Conservation (phyloP, 2,797 vertebrate species). For the Neosalanx taihuensis region DNA sequence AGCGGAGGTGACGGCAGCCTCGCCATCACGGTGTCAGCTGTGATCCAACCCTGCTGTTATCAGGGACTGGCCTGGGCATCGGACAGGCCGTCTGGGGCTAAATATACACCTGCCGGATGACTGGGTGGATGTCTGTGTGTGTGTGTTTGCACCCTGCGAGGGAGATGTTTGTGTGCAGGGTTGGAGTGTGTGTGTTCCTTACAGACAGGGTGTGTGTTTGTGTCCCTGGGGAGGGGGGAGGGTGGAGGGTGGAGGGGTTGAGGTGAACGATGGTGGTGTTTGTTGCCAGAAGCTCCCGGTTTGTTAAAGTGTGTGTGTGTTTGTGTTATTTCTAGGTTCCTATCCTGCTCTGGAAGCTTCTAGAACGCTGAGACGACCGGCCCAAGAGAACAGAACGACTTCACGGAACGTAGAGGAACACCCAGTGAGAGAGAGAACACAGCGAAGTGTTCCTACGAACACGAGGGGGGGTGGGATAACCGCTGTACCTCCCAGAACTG, state of each 20-base stretch:
- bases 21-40: conserved; percentile 49
- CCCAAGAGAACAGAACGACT: conserved; percentile 16
- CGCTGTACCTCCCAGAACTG: neutral
- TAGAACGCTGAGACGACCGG: conserved; percentile 53
- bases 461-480: neutral
- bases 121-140: conserved; percentile 24
- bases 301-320: conserved; percentile 37
- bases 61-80: conserved; percentile 48
- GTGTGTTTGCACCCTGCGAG: conserved; percentile 13
- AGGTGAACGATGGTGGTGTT: neutral
- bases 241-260: neutral
- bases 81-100: conserved; percentile 37
- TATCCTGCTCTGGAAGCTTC: conserved; percentile 39
- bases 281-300: conserved; percentile 1
- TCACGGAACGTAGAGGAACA: conserved; percentile 10
- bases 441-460: neutral
- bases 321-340: conserved; percentile 52
- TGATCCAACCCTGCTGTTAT: conserved; percentile 32
- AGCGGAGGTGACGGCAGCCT: conserved; percentile 55
- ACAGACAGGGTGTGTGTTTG: too few species aligned
- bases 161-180: too few species aligned
- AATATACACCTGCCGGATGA: conserved; percentile 45
- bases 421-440: conserved; percentile 12
- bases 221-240: neutral
- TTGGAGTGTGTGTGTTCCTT: too few species aligned